Conservation (phyloP, 2,797 vertebrate genomes). For the Sebastes nivosus region DNA sequence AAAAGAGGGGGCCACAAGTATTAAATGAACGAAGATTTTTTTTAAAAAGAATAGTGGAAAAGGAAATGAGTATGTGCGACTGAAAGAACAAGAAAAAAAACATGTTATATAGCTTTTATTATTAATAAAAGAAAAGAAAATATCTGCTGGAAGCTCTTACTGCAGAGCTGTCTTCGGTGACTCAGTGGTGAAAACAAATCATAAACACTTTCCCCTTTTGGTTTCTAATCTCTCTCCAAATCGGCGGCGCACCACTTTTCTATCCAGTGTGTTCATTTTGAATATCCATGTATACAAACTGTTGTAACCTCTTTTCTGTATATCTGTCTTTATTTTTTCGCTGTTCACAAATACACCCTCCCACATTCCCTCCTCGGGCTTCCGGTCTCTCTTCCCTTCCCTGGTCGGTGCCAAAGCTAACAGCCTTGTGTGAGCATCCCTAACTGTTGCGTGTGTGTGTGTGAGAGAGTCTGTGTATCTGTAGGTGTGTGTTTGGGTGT, state of each 20-base stretch:
- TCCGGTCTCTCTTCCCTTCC: constrained; percentile 50
- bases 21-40: constrained; percentile 54
- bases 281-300: constrained; percentile 36
- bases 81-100: constrained; percentile 29
- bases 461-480: constrained; percentile 23
- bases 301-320: constrained; percentile 44
- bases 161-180: constrained; percentile 3
- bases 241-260: constrained; percentile 6
- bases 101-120: constrained; percentile 24
- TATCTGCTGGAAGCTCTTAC: neutral
- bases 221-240: constrained; percentile 16
- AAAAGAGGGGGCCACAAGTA: constrained; percentile 44
- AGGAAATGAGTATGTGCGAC: constrained; percentile 18
- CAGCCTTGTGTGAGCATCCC: constrained; percentile 49
- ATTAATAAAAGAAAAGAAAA: neutral
- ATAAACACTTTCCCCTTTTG: neutral
- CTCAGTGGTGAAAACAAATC: neutral
- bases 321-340: constrained; percentile 49
- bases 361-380: constrained; percentile 53
- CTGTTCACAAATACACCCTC: constrained; percentile 64
- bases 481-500: constrained; percentile 51
- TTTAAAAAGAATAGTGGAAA: constrained; percentile 14
- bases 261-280: neutral
- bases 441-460: neutral
- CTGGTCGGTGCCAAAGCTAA: constrained; percentile 59